A percentile compares a stretch with the other conserved stretches of the same genome.
phyloP scores from a whole-genome alignment of 2,797 vertebrate species.

The Gouania willdenowi region DNA sequence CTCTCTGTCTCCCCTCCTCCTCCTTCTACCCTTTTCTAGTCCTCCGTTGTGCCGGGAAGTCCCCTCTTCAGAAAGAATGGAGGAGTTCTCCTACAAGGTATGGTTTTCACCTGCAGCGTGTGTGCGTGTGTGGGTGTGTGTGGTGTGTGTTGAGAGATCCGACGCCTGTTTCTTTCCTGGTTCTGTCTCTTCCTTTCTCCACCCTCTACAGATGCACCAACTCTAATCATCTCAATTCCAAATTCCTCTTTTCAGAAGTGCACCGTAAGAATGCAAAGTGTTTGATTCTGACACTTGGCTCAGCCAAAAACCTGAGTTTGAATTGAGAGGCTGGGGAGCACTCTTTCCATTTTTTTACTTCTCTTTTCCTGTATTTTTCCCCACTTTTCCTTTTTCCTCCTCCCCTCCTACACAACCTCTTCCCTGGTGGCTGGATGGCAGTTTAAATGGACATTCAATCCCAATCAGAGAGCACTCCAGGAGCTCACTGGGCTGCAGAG shows the following conservation, averaged over 20 bases:
- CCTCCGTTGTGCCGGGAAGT: conserved; percentile 92
- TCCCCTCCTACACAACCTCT: conserved; percentile 1
- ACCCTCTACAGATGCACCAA: conserved; percentile 46
- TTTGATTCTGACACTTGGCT: conserved; percentile 63
- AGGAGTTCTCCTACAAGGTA: conserved; percentile 94
- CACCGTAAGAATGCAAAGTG: conserved; percentile 64
- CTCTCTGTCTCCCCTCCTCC: neutral
- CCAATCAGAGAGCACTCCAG: conserved; percentile 74
- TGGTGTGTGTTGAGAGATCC: conserved; percentile 27
- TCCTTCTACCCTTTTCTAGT: conserved; percentile 71
- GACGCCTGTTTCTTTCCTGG: conserved; percentile 2
- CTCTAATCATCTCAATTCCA: conserved; percentile 69
- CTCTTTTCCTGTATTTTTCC: conserved; percentile 26
- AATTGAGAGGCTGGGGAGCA: no score
- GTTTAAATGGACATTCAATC: conserved; percentile 81
- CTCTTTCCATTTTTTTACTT: conserved; percentile 17
- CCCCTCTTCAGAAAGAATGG: conserved; percentile 94
- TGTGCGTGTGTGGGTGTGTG: neutral
- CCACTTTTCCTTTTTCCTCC: conserved; percentile 29
- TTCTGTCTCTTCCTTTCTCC: neutral
- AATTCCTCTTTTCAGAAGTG: conserved; percentile 53
- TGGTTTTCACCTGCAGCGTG: conserved; percentile 21
- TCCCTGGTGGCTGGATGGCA: conserved; percentile 57
- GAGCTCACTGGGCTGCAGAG: conserved; percentile 62
- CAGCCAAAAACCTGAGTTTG: conserved; percentile 30